Base-by-base conservation (phyloP, 2,113 vertebrate species). In the Sprattus sprattus region DNA sequence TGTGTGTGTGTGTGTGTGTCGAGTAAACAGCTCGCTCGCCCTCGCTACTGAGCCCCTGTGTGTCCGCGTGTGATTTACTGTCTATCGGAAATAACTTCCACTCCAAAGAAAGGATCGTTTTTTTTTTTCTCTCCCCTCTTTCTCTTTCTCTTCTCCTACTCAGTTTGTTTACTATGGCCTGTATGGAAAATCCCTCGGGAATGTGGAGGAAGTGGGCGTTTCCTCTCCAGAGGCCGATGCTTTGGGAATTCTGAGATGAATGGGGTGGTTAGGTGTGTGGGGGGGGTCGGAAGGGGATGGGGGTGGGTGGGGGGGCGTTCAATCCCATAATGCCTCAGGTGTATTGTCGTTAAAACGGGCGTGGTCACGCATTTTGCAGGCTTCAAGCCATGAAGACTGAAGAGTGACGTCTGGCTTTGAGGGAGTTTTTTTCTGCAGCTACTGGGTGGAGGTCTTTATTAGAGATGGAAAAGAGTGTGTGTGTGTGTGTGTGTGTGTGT, bases 111-210 rank as follows among this genome's bases (percentile, higher is more conserved):
- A 46, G 46, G 16, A 8, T 85, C 83, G 28, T 9, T 82, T 82
- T 83, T 82, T 39, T 71, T 11, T 44, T 91, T 67, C 49, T n/a
- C 32, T 25, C 32, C 10, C 25, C 64, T 71, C 64, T 71, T 28
- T 45, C 67, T 92, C 92, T 92, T 91, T 92, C 93, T 89, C 39
- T 39, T 39, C 39, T 39, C 39, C 39, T 39, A 39, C 39, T 28
- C 86, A 52, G 88, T 93, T 93, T 95, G 94, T 95, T 95, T 94
- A 94, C 95, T 94, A 93, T 93, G 91, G 90, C 90, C 90, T 88
- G 89, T 90, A 92, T 88, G 92, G 94, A 94, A 95, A 94, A 93
- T 93, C 92, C 92, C 94, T 91, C 87, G 92, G 93, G 93, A 94
- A 94, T 93, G 92, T 88, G 60, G 60, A 94, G 94, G 94, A 95